phyloP scores from a whole-genome alignment of 1,140 invertebrate genomes.

The Campodea augens region DNA sequence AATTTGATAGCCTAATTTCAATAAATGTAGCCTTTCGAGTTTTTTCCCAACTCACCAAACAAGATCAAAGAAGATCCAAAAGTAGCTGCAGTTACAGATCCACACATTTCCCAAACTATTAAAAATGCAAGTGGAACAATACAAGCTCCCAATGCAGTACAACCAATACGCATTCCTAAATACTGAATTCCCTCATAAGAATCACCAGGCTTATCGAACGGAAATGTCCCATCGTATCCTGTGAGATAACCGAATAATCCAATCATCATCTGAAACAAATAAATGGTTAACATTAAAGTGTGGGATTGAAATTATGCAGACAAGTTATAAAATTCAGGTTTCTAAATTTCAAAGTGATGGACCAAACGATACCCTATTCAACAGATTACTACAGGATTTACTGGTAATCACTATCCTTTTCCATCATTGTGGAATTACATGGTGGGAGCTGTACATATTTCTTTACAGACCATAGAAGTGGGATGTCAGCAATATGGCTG shows the following conservation, averaged over 20 bases:
- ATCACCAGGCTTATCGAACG: conserved; percentile 91
- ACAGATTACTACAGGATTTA: too few relatives aligned
- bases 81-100: conserved; percentile 50
- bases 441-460: too few relatives aligned
- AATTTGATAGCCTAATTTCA: too few relatives aligned
- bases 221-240: conserved; percentile 89
- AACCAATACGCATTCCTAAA: conserved; percentile 89
- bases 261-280: conserved; percentile 68
- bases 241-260: conserved; percentile 77
- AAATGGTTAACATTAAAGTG: neutral
- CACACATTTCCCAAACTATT: conserved; percentile 74
- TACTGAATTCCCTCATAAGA: conserved; percentile 75
- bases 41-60: conserved; percentile 56
- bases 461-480: too few relatives aligned
- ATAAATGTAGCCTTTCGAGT: too few relatives aligned
- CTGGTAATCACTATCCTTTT: too few relatives aligned
- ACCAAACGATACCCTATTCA: too few relatives aligned
- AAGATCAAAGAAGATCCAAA: conserved; percentile 62
- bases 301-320: too few relatives aligned
- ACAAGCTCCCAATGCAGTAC: conserved; percentile 66
- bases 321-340: too few relatives aligned
- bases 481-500: too few relatives aligned
- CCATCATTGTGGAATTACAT: too few relatives aligned
- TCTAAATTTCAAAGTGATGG: too few relatives aligned
- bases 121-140: conserved; percentile 72